Percentiles rank a stretch among this genome's conserved stretches.
Conservation (phyloP, 53 echinoderm and acorn worm species). For the Holothuria scabra region DNA sequence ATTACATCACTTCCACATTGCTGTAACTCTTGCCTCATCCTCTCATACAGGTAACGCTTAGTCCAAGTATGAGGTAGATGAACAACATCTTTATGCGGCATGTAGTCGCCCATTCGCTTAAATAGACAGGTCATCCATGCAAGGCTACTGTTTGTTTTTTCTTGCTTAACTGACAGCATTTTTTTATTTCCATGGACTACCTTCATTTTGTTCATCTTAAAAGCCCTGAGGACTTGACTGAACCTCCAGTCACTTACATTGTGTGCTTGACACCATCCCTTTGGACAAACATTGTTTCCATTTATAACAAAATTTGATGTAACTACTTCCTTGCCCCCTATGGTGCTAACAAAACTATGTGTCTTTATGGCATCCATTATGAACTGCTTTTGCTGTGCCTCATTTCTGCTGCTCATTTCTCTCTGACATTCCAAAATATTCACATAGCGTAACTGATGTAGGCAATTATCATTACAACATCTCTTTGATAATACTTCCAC, state of each 20-base stretch:
- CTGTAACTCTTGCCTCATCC: neutral
- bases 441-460: neutral
- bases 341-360: neutral
- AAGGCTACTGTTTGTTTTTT: neutral
- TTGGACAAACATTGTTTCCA: neutral
- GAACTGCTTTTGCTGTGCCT: neutral
- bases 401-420: neutral
- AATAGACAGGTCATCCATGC: constrained; percentile 4
- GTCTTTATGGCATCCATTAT: neutral
- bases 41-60: neutral
- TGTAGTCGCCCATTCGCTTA: neutral
- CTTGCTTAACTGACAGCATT: neutral
- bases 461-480: constrained; percentile 7
- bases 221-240: neutral
- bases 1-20: neutral
- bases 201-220: neutral
- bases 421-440: neutral
- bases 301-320: neutral
- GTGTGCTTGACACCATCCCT: neutral
- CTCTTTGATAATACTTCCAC: neutral
- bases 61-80: constrained; percentile 10
- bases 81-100: neutral
- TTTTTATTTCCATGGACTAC: neutral
- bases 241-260: constrained; percentile 7
- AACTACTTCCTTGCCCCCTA: neutral